Evolutionary conservation across 2,113 vertebrate genomes (phyloP).

Genomic region (Porphyrio hochstetteri): DNA sequence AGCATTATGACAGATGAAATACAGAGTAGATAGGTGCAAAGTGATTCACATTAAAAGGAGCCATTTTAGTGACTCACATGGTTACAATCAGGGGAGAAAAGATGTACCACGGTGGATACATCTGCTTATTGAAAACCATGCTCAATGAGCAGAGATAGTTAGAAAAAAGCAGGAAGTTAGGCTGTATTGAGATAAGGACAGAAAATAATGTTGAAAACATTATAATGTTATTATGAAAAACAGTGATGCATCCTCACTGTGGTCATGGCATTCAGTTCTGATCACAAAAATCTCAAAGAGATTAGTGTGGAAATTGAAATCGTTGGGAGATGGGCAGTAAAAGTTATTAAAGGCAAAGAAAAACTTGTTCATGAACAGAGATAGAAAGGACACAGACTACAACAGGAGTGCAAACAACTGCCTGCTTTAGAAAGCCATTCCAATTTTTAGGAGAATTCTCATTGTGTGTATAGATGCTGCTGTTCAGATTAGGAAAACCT

Average conservation of each 20-base stretch:
- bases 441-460: not conserved
- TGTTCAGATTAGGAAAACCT: not conserved
- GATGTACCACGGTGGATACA: not conserved
- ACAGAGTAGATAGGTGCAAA: not conserved
- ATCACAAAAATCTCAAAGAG: not conserved
- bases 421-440: not conserved
- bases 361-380: not conserved
- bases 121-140: not conserved
- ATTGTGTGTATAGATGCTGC: not conserved
- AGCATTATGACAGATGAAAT: not conserved
- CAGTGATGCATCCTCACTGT: not conserved
- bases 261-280: not conserved
- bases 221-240: not conserved
- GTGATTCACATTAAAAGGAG: not conserved
- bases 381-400: not conserved
- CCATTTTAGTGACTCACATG: not conserved
- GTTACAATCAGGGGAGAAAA: not conserved
- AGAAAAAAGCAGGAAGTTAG: not conserved
- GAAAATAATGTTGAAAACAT: constrained; percentile 13
- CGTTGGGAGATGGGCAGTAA: not conserved
- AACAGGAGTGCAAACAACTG: not conserved
- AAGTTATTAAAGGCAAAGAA: constrained; percentile 18
- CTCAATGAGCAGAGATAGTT: not conserved
- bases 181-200: not conserved
- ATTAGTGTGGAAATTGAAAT: not conserved